Conservation (phyloP, 2,888 invertebrate species). For the Nephrotoma guestfalica region DNA sequence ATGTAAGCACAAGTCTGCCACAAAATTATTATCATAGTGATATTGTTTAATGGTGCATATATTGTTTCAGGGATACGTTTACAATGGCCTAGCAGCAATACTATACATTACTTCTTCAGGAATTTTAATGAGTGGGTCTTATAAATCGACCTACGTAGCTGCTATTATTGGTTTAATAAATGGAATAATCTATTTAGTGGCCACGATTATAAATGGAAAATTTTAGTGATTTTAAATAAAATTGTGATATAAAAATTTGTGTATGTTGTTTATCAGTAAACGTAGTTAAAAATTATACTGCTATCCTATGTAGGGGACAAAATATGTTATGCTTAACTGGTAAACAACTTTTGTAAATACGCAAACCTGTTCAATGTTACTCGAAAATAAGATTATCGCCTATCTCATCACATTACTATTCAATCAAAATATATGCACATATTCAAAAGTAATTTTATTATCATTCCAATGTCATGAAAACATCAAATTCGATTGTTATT, state of each 20-base stretch:
- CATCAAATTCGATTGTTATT: not conserved
- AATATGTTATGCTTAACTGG: not conserved
- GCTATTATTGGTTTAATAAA: not conserved
- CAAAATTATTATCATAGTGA: no score
- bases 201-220: not conserved
- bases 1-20: not conserved
- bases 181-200: not conserved
- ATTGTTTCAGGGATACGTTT: not conserved
- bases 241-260: not conserved
- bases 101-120: not conserved
- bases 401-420: not conserved
- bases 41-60: not conserved
- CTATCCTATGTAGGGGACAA: not conserved
- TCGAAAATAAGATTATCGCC: not conserved
- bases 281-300: not conserved
- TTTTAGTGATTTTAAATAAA: not conserved
- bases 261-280: not conserved
- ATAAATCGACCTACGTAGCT: not conserved
- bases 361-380: not conserved
- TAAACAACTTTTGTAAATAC: not conserved
- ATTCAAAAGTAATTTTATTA: not conserved
- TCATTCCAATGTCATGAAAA: not conserved
- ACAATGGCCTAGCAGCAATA: not conserved
- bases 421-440: not conserved
- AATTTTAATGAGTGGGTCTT: not conserved